These are phyloP conservation scores for Pollenia angustigena DNA, from an alignment of 2,888 invertebrate species.

Conservation along the genomic window DNA sequence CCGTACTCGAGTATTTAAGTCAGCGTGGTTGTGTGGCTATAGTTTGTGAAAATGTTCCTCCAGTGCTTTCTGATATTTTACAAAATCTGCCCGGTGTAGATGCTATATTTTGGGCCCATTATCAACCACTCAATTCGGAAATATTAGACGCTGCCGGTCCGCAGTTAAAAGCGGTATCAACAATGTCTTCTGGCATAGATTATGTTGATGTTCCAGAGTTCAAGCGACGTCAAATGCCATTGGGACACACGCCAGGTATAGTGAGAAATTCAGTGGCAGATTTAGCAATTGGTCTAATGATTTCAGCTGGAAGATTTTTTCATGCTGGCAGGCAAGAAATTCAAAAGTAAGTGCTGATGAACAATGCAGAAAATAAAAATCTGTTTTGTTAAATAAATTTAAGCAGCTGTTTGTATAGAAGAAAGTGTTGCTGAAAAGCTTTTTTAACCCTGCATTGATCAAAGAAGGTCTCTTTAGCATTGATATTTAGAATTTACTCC, in stretches of 20 bases:
- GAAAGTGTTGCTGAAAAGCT: too few relatives aligned
- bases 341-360: constrained; percentile 82
- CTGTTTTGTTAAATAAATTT: constrained; percentile 42
- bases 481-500: too few relatives aligned
- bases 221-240: constrained; percentile 87
- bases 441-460: too few relatives aligned
- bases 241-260: constrained; percentile 92
- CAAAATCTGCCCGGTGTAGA: constrained; percentile 81
- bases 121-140: constrained; percentile 80
- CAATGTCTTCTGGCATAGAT: constrained; percentile 95
- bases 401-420: constrained; percentile 20
- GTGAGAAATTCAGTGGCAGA: constrained; percentile 93
- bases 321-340: constrained; percentile 90
- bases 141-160: constrained; percentile 85
- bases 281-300: constrained; percentile 90
- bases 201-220: constrained; percentile 91
- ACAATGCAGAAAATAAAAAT: constrained; percentile 45
- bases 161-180: constrained; percentile 89
- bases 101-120: constrained; percentile 83
- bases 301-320: constrained; percentile 90
- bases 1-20: constrained; percentile 87
- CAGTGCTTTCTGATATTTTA: constrained; percentile 80
- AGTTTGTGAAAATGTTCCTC: constrained; percentile 80
- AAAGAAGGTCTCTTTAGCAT: too few relatives aligned
- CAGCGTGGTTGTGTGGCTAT: constrained; percentile 83